Evolutionary conservation across 2,888 invertebrate species (phyloP), one percentile per base, ranked within the genome.

Genomic region (Orchestes rusci): DNA sequence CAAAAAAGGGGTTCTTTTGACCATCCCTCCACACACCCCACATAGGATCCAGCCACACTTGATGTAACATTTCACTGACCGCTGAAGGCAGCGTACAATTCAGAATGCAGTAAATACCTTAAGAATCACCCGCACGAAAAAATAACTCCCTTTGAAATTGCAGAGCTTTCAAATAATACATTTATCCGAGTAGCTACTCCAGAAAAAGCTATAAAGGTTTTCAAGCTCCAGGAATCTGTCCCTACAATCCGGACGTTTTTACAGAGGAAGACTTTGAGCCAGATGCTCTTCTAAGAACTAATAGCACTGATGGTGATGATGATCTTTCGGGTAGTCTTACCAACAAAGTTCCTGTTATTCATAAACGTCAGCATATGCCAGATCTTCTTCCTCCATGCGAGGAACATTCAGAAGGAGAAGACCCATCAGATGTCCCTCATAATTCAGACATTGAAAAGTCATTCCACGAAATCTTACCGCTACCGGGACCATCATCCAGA

Each of bases 11-110:
- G 17, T 36, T 7, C 15, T 37, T 40, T 33, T 19, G 19, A 19
- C 33, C 4, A 23, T 42, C 35, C 35, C 42, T 27, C 28, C 33
- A 35, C 35, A 42, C 16, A 27, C 42, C 13, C 35, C 42, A 2
- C 42, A 42, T 3, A 16, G 42, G 5, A 15, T 32, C 18, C 27
- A 23, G 16, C 27, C 33, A 16, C n/a, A n/a, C 17, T 35, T n/a
- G 35, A 41, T 5, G 27, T 34, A 5, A 36, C 35, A 15, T 35
- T 35, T 41, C 27, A 33, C 35, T 16, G 34, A 8, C 17, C 30
- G 5, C 19, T 35, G 15, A 37, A 29, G 18, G 7, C 29, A 27
- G 30, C 30, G 16, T 37, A 15, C 15, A 37, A 37, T 37, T 39
- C 18, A 13, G 43, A 42, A 35, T 35, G 32, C 19, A 17, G 15